A percentile compares a stretch with the other conserved stretches of the same genome.
Evolutionary conservation across 2,797 vertebrate genomes (phyloP).

Genomic region (Sparus aurata): DNA sequence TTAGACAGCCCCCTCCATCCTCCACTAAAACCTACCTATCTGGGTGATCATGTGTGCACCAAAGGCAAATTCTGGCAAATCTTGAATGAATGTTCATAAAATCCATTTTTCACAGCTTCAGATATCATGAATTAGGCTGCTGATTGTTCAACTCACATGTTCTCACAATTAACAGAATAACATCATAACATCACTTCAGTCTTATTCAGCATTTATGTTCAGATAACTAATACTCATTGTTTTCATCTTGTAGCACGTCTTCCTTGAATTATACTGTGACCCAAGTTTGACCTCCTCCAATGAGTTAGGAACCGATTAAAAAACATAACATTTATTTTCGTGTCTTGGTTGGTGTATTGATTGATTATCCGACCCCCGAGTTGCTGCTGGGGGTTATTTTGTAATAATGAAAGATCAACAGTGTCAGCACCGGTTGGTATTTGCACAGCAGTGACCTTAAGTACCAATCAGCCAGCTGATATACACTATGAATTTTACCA

Average conservation of each 20-base stretch:
- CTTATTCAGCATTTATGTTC: too few species aligned
- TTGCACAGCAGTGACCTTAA: conserved; percentile 15
- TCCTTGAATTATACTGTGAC: not conserved
- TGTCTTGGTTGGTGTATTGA: not conserved
- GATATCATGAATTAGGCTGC: not conserved
- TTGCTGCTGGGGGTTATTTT: not conserved
- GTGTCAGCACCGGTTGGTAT: conserved; percentile 7
- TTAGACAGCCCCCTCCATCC: too few species aligned
- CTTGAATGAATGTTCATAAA: not conserved
- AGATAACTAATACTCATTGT: not conserved
- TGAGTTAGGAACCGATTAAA: not conserved
- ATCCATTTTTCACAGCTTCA: conserved; percentile 1
- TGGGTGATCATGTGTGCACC: not conserved
- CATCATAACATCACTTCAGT: not conserved
- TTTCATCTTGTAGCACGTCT: not conserved
- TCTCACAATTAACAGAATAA: too few species aligned
- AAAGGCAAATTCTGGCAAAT: not conserved
- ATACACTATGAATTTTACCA: conserved; percentile 21
- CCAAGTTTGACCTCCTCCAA: not conserved
- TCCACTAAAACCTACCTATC: not conserved
- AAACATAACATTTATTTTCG: not conserved
- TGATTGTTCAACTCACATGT: conserved; percentile 1
- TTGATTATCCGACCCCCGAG: not conserved
- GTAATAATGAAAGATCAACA: conserved; percentile 7
- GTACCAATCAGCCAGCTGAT: conserved; percentile 22